Evolutionary conservation across 2,888 invertebrate genomes (phyloP).

Genomic region (Rhyacophila evoluta): DNA sequence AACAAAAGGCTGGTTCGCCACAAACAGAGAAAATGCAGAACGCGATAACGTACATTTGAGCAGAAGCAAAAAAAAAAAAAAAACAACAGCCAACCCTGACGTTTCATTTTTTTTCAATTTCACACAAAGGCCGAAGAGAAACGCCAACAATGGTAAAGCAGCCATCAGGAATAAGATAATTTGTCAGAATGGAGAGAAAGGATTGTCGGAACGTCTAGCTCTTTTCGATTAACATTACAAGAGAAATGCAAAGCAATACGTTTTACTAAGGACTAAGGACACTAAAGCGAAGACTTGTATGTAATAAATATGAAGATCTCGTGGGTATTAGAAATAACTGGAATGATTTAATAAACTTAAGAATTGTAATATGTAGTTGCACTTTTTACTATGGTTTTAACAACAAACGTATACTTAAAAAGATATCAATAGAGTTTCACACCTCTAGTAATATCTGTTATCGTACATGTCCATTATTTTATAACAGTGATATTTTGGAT

Average conservation of each 20-base stretch:
- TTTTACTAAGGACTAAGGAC: not conserved
- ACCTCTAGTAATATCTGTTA: too few species aligned
- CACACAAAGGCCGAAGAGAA: constrained; percentile 32
- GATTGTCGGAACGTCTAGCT: constrained; percentile 31
- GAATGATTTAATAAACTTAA: not conserved
- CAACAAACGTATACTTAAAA: too few species aligned
- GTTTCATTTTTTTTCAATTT: constrained; percentile 34
- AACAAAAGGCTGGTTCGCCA: constrained; percentile 45
- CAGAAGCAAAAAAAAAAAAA: constrained; percentile 28
- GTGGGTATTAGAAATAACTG: not conserved
- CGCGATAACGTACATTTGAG: constrained; percentile 33
- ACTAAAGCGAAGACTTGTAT: not conserved
- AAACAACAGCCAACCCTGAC: constrained; percentile 30
- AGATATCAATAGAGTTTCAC: too few species aligned
- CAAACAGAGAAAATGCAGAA: constrained; percentile 38
- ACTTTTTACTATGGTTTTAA: too few species aligned
- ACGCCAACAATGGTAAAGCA: constrained; percentile 36
- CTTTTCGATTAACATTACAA: constrained; percentile 15
- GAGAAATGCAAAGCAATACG: not conserved
- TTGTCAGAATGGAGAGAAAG: constrained; percentile 50
- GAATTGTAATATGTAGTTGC: too few species aligned
- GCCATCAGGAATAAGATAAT: constrained; percentile 47
- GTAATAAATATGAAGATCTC: not conserved
- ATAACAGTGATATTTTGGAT: too few species aligned
- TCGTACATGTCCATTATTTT: too few species aligned